Base-by-base conservation (phyloP, 2,888 invertebrate species). In the Labia minor region DNA sequence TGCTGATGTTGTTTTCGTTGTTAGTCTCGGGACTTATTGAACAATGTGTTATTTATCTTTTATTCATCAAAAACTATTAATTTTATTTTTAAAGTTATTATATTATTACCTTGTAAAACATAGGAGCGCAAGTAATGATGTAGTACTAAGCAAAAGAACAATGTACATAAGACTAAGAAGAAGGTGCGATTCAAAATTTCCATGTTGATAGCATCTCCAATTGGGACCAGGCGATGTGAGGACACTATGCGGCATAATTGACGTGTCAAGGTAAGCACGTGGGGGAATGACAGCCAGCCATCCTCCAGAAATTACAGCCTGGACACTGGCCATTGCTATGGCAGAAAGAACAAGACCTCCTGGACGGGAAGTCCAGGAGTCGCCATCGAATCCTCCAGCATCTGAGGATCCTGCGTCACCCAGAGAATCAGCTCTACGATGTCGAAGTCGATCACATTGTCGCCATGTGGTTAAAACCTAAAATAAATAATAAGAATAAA, bases 231-330 rank as follows among this genome's bases (percentile, higher is more conserved):
- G 33, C 14, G 65, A 19, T 1, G 21, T 19, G 14, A 67, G 21
- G 3, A 49, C 2, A n/a, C 3, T n/a, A 3, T 49, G 49, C 6
- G 33, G 11, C 14, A 3, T 49, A 3, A 16, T n/a, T 4, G 49
- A n/a, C 14, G 49, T 49, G 49, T 49, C 49, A 21, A 64, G 19
- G 62, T 68, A 66, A 10, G 62, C 63, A 62, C 64, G 49, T 21
- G 79, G 77, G 0, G 74, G 74, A 61, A 74, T 74, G 2, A 80
- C 72, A 61, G 78, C 75, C 18, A 80, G 73, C 79, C 80, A 79
- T 61, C 79, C 77, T 1, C 75, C 73, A 18, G 76, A 76, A 20
- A 80, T 74, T 63, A 78, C 74, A 19, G 76, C 74, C 72, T 80
- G 79, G 8, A 80, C 75, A 10, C 75, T 67, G 11, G 73, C 70